Percentiles rank a stretch among this genome's conserved stretches.
These are phyloP conservation scores for Sicus ferrugineus DNA, from an alignment of 2,888 invertebrate genomes.

Conservation along the genomic window DNA sequence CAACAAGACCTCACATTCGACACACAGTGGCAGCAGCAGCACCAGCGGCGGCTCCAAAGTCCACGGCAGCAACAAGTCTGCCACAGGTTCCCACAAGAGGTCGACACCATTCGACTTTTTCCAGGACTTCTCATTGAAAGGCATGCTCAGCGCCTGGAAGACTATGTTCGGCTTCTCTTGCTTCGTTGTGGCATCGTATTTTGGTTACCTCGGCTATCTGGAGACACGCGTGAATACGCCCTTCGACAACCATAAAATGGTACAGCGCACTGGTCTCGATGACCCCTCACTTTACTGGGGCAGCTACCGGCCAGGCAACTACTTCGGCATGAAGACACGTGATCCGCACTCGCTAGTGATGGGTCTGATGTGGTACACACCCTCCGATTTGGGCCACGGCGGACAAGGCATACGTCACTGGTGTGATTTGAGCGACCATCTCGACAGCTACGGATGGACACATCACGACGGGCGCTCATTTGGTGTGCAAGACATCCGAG, in stretches of 20 bases:
- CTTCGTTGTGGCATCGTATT: conserved; percentile 75
- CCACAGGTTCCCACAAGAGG: conserved; percentile 12
- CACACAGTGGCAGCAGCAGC: conserved; percentile 21
- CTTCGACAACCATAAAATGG: conserved; percentile 79
- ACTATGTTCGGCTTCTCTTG: conserved; percentile 70
- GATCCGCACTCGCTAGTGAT: conserved; percentile 88
- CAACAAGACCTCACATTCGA: neutral
- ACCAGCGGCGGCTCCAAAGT: conserved; percentile 7
- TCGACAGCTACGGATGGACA: conserved; percentile 87
- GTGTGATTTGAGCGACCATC: conserved; percentile 88
- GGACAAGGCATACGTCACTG: conserved; percentile 88
- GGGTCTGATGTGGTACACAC: conserved; percentile 97
- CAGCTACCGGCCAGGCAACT: conserved; percentile 85
- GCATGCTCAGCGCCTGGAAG: conserved; percentile 68
- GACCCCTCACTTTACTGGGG: conserved; percentile 91
- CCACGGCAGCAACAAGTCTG: conserved; percentile 3
- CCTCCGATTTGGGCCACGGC: conserved; percentile 71
- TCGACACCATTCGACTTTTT: conserved; percentile 34
- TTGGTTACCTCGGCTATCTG: conserved; percentile 82
- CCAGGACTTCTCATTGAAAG: conserved; percentile 47
- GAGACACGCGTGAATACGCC: conserved; percentile 91
- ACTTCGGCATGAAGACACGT: conserved; percentile 91
- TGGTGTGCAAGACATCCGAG: conserved; percentile 88
- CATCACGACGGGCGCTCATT: conserved; percentile 92
- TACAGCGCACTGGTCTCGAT: conserved; percentile 73